A percentile compares a stretch with the other conserved stretches of the same genome.
Conservation (phyloP, 1,140 invertebrate species). For the Philotrypesis tridentata region DNA sequence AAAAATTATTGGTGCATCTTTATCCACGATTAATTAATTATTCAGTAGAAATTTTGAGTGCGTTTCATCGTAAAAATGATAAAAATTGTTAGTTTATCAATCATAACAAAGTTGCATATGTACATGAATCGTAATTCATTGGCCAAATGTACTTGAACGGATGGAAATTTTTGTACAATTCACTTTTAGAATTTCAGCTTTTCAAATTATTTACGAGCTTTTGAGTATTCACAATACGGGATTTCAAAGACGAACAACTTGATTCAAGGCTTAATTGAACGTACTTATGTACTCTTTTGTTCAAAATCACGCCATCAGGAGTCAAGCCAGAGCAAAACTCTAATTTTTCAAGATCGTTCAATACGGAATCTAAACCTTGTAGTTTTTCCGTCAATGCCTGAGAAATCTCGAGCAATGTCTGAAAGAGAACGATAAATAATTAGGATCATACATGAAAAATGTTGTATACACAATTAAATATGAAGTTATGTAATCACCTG, state of each 20-base stretch:
- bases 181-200: constrained; percentile 65
- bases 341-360: constrained; percentile 65
- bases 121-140: constrained; percentile 55
- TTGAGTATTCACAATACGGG: constrained; percentile 62
- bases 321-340: constrained; percentile 60
- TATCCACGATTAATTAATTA: constrained; percentile 27
- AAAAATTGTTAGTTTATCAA: constrained; percentile 40
- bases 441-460: not conserved
- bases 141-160: constrained; percentile 59
- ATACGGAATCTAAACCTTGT: constrained; percentile 60
- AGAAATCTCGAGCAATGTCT: constrained; percentile 66
- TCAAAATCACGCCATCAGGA: constrained; percentile 54
- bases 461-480: not conserved
- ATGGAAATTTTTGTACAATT: constrained; percentile 63
- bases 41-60: constrained; percentile 38
- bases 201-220: constrained; percentile 69
- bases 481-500: constrained; percentile 53
- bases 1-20: constrained; percentile 28
- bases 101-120: constrained; percentile 56
- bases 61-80: constrained; percentile 30
- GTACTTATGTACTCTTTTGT: constrained; percentile 53
- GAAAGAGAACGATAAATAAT: constrained; percentile 46
- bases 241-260: constrained; percentile 66
- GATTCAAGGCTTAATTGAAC: constrained; percentile 65
- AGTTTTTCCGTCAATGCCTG: constrained; percentile 61